A percentile compares a stretch with the other conserved stretches of the same genome.
Evolutionary conservation across 53 echinoderm and acorn worm genomes (phyloP).

Genomic region (Astropecten irregularis): DNA sequence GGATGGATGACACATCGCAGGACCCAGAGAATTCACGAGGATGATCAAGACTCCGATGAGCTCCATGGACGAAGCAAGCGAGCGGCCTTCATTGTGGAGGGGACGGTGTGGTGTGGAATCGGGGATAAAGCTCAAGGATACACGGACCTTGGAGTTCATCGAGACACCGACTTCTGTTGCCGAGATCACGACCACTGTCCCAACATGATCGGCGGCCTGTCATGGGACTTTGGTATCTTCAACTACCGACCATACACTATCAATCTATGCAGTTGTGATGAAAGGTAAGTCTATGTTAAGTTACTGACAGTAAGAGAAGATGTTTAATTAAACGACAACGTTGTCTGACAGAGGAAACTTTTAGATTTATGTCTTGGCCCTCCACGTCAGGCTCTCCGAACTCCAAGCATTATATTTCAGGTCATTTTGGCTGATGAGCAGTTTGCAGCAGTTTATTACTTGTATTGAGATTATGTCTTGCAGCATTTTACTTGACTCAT

Average conservation of each 20-base stretch:
- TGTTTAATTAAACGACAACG: too few relatives aligned
- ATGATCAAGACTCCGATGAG: too few relatives aligned
- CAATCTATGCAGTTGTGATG: constrained; percentile 50
- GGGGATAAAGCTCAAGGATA: constrained; percentile 60
- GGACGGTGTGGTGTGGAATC: constrained; percentile 89
- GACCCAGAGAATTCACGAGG: too few relatives aligned
- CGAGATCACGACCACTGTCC: constrained; percentile 84
- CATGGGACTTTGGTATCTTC: background rate
- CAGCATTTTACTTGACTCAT: too few relatives aligned
- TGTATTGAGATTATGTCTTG: too few relatives aligned
- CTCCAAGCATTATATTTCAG: too few relatives aligned
- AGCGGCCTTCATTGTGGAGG: constrained; percentile 22
- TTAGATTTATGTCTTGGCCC: too few relatives aligned
- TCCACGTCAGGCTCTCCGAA: too few relatives aligned
- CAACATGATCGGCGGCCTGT: constrained; percentile 17
- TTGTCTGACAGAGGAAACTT: too few relatives aligned
- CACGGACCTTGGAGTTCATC: constrained; percentile 65
- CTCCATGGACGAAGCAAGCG: background rate
- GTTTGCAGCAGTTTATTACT: too few relatives aligned
- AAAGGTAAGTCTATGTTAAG: constrained; percentile 21
- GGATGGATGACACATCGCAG: too few relatives aligned
- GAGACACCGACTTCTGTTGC: constrained; percentile 79
- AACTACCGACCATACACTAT: constrained; percentile 45
- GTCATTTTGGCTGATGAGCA: too few relatives aligned
- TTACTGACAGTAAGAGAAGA: background rate